Percentiles rank a stretch among this genome's conserved stretches.
phyloP scores from a whole-genome alignment of 2,113 vertebrate genomes.

The Sinocyclocheilus anophthalmus region DNA sequence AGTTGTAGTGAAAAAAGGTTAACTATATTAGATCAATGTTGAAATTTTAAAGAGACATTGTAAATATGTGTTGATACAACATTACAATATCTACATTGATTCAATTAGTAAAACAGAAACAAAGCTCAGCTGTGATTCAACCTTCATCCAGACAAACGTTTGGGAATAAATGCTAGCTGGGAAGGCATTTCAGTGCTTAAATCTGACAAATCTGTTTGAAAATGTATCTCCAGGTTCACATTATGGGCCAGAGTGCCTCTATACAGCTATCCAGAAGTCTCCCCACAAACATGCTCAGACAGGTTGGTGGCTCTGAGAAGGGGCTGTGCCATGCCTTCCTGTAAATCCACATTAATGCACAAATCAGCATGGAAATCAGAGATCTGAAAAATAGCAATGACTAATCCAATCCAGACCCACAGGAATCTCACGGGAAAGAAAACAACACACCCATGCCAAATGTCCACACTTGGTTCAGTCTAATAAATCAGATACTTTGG shows the following conservation, averaged over 20 bases:
- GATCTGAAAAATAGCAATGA: constrained; percentile 21
- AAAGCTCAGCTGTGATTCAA: not conserved
- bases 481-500: constrained; percentile 4
- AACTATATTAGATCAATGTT: not conserved
- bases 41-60: not conserved
- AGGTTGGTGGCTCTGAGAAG: constrained; percentile 48
- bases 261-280: constrained; percentile 45
- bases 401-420: constrained; percentile 47
- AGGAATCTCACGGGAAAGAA: constrained; percentile 23
- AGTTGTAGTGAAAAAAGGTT: not conserved
- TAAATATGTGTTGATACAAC: too few relatives aligned
- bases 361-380: not conserved
- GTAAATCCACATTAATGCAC: not conserved
- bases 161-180: not conserved
- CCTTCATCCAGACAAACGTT: not conserved
- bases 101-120: not conserved
- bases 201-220: constrained; percentile 39
- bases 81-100: not conserved
- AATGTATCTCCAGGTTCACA: constrained; percentile 47
- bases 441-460: not conserved
- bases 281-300: constrained; percentile 14
- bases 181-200: constrained; percentile 5
- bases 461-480: not conserved
- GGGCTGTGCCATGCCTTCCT: not conserved
- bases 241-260: constrained; percentile 47